Evolutionary conservation across 2,888 invertebrate genomes (phyloP).

Genomic region (Lasioglossum morio): DNA sequence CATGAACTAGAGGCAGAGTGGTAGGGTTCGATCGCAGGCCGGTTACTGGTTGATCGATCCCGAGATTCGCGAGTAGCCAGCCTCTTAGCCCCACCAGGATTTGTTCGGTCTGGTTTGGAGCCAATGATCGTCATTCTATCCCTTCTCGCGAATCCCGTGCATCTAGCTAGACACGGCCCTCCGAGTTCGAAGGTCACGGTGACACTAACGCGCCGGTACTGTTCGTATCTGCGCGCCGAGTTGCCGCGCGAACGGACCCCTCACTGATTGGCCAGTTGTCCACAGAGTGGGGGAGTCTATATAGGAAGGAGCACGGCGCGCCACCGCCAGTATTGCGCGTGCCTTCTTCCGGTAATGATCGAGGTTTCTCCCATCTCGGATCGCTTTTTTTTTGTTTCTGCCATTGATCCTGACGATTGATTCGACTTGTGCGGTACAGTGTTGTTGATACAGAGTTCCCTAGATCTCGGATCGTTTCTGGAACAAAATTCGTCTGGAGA

Average conservation of each 20-base stretch:
- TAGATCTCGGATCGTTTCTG: not conserved
- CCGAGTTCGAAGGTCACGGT: conserved; percentile 79
- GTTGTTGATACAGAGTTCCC: not conserved
- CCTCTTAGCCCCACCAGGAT: conserved; percentile 66
- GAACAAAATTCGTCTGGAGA: not conserved
- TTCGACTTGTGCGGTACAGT: conserved; percentile 8
- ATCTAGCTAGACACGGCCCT: conserved; percentile 68
- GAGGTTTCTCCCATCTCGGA: not conserved
- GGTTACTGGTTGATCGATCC: conserved; percentile 46
- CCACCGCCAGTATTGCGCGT: conserved; percentile 59
- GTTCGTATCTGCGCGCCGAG: conserved; percentile 57
- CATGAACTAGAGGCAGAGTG: not conserved
- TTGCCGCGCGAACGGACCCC: not conserved
- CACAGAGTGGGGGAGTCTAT: conserved; percentile 53
- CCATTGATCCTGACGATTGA: not conserved
- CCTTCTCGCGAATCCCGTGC: conserved; percentile 56
- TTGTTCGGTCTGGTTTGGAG: conserved; percentile 32
- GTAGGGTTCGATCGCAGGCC: not conserved
- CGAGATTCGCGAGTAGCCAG: conserved; percentile 42
- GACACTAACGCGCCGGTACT: conserved; percentile 32
- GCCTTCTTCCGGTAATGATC: conserved; percentile 9
- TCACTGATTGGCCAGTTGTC: conserved; percentile 34
- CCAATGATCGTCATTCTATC: conserved; percentile 66
- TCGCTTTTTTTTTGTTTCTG: not conserved
- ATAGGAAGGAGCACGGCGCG: conserved; percentile 34